Percentiles rank a stretch among this genome's conserved stretches.
phyloP scores from a whole-genome alignment of 1,140 invertebrate species.

The Drosophila lacteicornis region DNA sequence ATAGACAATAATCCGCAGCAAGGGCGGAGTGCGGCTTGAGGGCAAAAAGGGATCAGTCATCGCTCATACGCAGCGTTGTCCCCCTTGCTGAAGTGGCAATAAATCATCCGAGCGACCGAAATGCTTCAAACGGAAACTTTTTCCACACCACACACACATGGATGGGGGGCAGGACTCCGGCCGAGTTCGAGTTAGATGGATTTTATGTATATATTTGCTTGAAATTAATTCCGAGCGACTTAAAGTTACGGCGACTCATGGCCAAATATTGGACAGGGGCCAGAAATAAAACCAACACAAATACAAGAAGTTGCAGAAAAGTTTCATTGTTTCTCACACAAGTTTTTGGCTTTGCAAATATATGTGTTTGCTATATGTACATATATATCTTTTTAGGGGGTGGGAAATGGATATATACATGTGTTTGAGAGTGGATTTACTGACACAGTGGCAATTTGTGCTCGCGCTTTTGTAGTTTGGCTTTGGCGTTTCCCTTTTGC shows the following conservation, averaged over 20 bases:
- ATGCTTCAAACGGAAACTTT: constrained; percentile 62
- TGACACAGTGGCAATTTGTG: constrained; percentile 55
- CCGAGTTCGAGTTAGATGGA: constrained; percentile 34
- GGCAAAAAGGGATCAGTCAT: constrained; percentile 31
- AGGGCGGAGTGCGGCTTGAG: not conserved
- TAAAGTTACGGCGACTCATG: constrained; percentile 60
- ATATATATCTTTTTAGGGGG: not conserved
- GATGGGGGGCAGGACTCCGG: too few relatives aligned
- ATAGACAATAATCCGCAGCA: constrained; percentile 40
- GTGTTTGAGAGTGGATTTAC: constrained; percentile 27
- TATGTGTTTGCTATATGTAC: constrained; percentile 10
- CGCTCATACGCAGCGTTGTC: constrained; percentile 70
- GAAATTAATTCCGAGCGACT: constrained; percentile 59
- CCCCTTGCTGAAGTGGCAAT: constrained; percentile 55
- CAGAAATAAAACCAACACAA: constrained; percentile 58
- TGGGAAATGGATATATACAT: constrained; percentile 14
- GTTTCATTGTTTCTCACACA: constrained; percentile 76
- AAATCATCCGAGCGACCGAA: constrained; percentile 67
- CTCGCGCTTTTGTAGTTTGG: constrained; percentile 77
- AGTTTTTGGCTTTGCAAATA: constrained; percentile 64
- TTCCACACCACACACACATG: constrained; percentile 30
- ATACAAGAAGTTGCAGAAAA: constrained; percentile 61
- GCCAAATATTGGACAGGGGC: constrained; percentile 69
- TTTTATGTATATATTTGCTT: constrained; percentile 55
- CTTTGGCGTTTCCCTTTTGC: constrained; percentile 80